phyloP scores from a whole-genome alignment of 1,140 invertebrate species.

The Zaprionus gabonicus region DNA sequence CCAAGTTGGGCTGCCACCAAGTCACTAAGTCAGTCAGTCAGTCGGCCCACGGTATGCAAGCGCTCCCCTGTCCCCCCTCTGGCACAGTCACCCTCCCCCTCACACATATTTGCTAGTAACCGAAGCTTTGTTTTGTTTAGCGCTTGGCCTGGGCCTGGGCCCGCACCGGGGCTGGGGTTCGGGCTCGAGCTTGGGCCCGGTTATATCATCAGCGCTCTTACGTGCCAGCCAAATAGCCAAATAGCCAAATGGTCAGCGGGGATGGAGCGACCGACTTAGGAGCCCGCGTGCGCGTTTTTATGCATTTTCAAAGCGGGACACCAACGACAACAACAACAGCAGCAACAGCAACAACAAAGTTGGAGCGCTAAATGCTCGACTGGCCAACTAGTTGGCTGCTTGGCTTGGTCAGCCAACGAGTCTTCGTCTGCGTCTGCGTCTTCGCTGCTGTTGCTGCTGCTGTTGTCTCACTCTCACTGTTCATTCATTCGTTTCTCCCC shows the following conservation, averaged over 20 bases:
- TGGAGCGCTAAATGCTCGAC: conserved; percentile 73
- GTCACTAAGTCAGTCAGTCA: conserved; percentile 61
- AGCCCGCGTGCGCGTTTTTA: conserved; percentile 70
- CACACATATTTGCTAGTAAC: conserved; percentile 75
- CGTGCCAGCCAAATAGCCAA: conserved; percentile 68
- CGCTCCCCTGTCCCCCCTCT: neutral
- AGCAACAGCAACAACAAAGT: conserved; percentile 26
- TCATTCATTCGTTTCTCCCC: conserved; percentile 39
- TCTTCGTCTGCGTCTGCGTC: conserved; percentile 17
- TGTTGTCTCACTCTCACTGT: conserved; percentile 52
- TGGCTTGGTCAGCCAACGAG: conserved; percentile 55
- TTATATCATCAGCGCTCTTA: conserved; percentile 79
- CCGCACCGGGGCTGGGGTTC: conserved; percentile 38
- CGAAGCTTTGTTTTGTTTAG: conserved; percentile 78
- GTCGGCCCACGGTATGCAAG: conserved; percentile 69
- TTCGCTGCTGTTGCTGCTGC: neutral
- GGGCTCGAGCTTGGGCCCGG: conserved; percentile 54
- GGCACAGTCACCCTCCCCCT: neutral
- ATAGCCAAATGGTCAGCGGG: conserved; percentile 73
- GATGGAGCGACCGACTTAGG: conserved; percentile 74
- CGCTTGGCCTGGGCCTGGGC: conserved; percentile 35
- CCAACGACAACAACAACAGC: conserved; percentile 53
- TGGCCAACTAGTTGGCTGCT: conserved; percentile 69
- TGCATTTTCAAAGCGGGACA: conserved; percentile 74
- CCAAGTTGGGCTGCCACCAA: conserved; percentile 43